Evolutionary conservation across 2,797 vertebrate genomes (phyloP).

Genomic region (Steatocranus sp.): DNA sequence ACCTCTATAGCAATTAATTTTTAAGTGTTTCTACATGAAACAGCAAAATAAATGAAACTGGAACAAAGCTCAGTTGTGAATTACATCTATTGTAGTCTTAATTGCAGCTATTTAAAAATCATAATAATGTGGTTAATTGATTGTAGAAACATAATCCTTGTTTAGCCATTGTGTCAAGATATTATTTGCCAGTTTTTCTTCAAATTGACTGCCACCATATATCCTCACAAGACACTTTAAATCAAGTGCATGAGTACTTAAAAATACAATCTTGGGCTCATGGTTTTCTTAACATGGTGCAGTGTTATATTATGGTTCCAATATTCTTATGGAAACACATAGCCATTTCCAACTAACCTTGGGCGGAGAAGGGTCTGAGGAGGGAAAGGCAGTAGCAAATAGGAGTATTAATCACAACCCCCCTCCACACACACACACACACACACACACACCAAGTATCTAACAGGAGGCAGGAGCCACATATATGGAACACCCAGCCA

Average conservation of each 20-base stretch:
- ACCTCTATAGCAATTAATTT: constrained; percentile 20
- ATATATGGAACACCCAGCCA: constrained; percentile 55
- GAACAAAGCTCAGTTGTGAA: neutral
- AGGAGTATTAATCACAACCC: constrained; percentile 67
- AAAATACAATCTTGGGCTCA: neutral
- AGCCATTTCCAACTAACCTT: constrained; percentile 63
- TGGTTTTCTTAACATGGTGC: neutral
- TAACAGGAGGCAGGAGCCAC: constrained; percentile 30
- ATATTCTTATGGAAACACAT: constrained; percentile 35
- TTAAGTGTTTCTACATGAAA: neutral
- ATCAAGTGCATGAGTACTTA: neutral
- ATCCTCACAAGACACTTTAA: neutral
- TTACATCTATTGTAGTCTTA: neutral
- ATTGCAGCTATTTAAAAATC: neutral
- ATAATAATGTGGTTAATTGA: neutral
- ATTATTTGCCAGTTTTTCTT: neutral
- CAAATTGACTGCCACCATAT: neutral
- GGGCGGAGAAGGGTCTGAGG: constrained; percentile 31
- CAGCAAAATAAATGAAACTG: neutral
- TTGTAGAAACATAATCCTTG: neutral
- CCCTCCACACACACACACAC: neutral
- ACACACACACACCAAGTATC: neutral
- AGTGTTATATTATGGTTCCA: constrained; percentile 3
- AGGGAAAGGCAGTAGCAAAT: constrained; percentile 44
- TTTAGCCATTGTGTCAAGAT: neutral